Percentiles rank a stretch among this genome's conserved stretches.
Evolutionary conservation across 2,113 vertebrate species (phyloP).

Genomic region (Emydocephalus ijimae): DNA sequence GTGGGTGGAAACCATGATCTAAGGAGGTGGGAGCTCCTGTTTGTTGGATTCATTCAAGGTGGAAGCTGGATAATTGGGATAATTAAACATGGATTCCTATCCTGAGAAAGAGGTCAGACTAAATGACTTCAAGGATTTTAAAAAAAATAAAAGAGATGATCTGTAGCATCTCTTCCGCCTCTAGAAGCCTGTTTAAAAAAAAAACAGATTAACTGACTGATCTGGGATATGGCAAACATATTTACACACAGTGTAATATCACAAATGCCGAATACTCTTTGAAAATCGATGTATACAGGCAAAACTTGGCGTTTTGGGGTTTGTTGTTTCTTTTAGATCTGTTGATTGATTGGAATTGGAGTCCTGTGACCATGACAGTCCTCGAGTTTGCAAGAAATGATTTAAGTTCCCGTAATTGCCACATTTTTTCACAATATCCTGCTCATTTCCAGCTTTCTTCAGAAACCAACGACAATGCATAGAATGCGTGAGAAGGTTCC

Average conservation of each 20-base stretch:
- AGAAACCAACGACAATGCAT: background rate
- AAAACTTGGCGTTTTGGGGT: background rate
- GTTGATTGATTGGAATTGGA: background rate
- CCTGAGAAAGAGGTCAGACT: background rate
- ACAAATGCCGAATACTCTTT: too few relatives aligned
- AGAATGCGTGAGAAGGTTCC: background rate
- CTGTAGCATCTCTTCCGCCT: background rate
- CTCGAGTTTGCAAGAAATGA: background rate
- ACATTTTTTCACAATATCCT: background rate
- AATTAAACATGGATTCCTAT: background rate
- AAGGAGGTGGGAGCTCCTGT: background rate
- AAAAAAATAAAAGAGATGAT: background rate
- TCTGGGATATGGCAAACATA: background rate
- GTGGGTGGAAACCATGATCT: background rate
- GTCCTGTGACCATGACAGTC: background rate
- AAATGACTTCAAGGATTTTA: background rate
- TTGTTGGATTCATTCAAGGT: background rate
- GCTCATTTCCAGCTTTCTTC: fast-evolving
- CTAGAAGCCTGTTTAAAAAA: background rate
- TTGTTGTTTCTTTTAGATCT: background rate
- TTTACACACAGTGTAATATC: background rate
- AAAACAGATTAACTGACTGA: background rate
- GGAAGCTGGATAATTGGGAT: background rate
- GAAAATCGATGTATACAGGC: background rate
- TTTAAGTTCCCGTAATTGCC: background rate